Conservation (phyloP, 1,140 invertebrate species). For the Mylabris phalerata region DNA sequence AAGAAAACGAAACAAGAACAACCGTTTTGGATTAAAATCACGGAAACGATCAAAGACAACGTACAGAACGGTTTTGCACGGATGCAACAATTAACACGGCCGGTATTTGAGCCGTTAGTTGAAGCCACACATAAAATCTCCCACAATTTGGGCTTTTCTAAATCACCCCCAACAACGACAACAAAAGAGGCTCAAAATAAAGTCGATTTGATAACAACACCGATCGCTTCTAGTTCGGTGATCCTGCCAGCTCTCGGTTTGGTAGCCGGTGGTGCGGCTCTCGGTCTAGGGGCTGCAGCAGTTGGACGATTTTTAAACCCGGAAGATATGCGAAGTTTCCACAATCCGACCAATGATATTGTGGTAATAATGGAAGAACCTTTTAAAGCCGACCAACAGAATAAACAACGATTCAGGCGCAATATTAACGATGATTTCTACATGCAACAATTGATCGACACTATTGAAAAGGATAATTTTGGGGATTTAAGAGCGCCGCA, state of each 20-base stretch:
- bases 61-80: constrained; percentile 61
- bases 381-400: constrained; percentile 11
- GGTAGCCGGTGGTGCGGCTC: constrained; percentile 69
- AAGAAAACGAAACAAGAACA: constrained; percentile 47
- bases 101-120: constrained; percentile 63
- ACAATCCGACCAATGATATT: constrained; percentile 32
- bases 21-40: constrained; percentile 65
- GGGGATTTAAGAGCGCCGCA: constrained; percentile 50
- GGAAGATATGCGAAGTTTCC: constrained; percentile 49
- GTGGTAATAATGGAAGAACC: constrained; percentile 33
- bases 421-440: constrained; percentile 40
- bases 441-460: constrained; percentile 38
- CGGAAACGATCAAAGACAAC: constrained; percentile 63
- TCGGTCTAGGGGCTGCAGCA: constrained; percentile 70
- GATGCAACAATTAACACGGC: constrained; percentile 60
- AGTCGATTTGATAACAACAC: constrained; percentile 53
- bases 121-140: constrained; percentile 73
- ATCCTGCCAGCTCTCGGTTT: constrained; percentile 66
- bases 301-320: constrained; percentile 64
- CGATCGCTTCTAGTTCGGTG: constrained; percentile 46
- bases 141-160: constrained; percentile 61
- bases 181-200: constrained; percentile 57
- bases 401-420: constrained; percentile 42
- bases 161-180: constrained; percentile 28
- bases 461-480: constrained; percentile 43